Base-by-base conservation (phyloP, 2,888 invertebrate genomes). In the Imbricaverruca yamaguchii region DNA sequence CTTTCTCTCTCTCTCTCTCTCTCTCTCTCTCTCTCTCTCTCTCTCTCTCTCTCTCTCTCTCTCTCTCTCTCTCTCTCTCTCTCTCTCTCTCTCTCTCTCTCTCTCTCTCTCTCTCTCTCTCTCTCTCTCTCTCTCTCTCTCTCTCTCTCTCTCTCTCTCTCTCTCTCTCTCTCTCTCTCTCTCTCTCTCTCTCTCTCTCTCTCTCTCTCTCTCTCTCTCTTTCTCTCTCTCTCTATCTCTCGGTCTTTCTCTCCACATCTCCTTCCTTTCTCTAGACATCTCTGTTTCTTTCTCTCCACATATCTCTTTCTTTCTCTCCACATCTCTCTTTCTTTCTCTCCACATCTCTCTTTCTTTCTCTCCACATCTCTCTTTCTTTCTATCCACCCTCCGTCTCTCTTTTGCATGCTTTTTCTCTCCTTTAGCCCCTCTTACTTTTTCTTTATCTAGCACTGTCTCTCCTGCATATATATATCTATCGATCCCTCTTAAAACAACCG, bases 1-100 rank as follows among this genome's bases (percentile, higher is more conserved):
- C 80, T 80, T 15, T 80, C 25, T n/a, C 56, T 39, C 80, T 23
- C 55, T 57, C 23, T 80, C 23, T n/a, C 23, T 80, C 80, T 25
- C 56, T 57, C 55, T 57, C 56, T 57, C 56, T 53, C 53, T 80
- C 80, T 80, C 23, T 80, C 53, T 80, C 55, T n/a, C 55, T 80
- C 55, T 25, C 55, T 57, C 53, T 53, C n/a, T 55, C n/a, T 80
- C n/a, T n/a, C 56, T 53, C 55, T 80, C 80, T 80, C 23, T 80
- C 56, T 57, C 23, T 57, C 56, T 57, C 80, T 80, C 55, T 25
- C 80, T 57, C 23, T 80, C n/a, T 55, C 80, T 25, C 56, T 80
- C 39, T 57, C 25, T 53, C 56, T 80, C 53, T 80, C 80, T 80
- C 80, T 80, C 23, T 80, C n/a, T 80, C 55, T 80, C 55, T 23